Evolutionary conservation across 2,113 vertebrate species (phyloP).

Genomic region (Panthera tigris): DNA sequence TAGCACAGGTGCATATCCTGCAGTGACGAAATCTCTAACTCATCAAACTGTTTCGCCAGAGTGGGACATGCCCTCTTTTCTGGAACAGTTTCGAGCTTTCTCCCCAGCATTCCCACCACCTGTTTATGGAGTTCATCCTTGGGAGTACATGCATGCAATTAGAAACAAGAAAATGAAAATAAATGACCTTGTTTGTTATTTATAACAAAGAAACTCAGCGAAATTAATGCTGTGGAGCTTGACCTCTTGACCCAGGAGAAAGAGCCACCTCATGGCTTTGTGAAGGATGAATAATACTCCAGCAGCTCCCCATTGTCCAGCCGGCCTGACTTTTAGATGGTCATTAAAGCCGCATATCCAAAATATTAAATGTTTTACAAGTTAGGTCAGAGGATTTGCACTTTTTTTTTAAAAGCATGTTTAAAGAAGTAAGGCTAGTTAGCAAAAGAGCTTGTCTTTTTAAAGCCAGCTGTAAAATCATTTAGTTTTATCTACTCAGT

Average conservation of each 20-base stretch:
- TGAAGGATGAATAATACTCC: slow-evolving; percentile 80
- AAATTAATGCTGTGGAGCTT: slow-evolving; percentile 86
- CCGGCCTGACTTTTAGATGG: slow-evolving; percentile 79
- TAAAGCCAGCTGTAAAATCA: slow-evolving; percentile 66
- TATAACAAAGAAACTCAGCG: slow-evolving; percentile 88
- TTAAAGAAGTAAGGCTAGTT: slow-evolving; percentile 72
- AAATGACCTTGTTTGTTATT: slow-evolving; percentile 89
- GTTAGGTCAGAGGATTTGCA: slow-evolving; percentile 83
- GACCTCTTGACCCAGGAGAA: slow-evolving; percentile 86
- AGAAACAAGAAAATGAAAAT: slow-evolving; percentile 89
- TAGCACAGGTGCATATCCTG: slow-evolving; percentile 83
- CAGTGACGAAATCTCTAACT: slow-evolving; percentile 84
- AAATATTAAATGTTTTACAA: slow-evolving; percentile 87
- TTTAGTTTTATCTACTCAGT: slow-evolving; percentile 32
- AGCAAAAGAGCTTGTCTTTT: slow-evolving; percentile 61
- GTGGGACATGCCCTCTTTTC: slow-evolving; percentile 84
- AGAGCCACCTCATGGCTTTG: slow-evolving; percentile 86
- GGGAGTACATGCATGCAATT: slow-evolving; percentile 85
- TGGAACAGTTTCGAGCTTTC: slow-evolving; percentile 80
- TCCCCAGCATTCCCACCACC: slow-evolving; percentile 86
- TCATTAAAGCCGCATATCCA: slow-evolving; percentile 80
- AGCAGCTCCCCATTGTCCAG: slow-evolving; percentile 80
- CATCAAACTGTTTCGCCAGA: slow-evolving; percentile 83
- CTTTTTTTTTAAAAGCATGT: slow-evolving; percentile 69
- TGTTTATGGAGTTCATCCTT: slow-evolving; percentile 88